Evolutionary conservation across 2,797 vertebrate species (phyloP), one percentile per base, ranked within the genome.

Genomic region (Pipistrellus pygmaeus): DNA sequence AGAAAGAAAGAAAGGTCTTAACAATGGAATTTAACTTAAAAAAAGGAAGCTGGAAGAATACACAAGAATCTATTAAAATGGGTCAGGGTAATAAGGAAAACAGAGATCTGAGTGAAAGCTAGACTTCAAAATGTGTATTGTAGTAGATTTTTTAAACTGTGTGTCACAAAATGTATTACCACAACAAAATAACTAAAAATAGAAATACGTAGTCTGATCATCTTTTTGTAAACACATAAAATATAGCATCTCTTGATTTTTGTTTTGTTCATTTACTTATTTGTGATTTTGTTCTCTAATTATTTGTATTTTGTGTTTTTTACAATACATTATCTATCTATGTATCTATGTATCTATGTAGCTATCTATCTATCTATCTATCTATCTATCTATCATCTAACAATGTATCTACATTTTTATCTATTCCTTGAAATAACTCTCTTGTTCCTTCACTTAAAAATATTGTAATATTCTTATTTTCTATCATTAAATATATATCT

Each of bases 161-260:
- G 15, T 51, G 46, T 53, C 21, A 66, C 53, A 89, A 53, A 30
- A 8, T 88, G 8, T 60, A 7, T 66, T 83, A 13, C 27, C 62
- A 68, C 10, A 81, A n/a, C 30, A 88, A 88, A 91, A 82, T 57
- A 66, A 73, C 15, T 72, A n/a, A 93, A 76, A 20, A 44, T 51
- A 93, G 35, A 87, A 91, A 69, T 21, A 21, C 1, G 25, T 30
- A 53, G 20, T 10, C 77, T 14, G 13, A 35, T 68, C 27, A 48
- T 13, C 71, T 82, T 95, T 83, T 73, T 27, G 3, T 85, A 83
- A 88, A 20, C 14, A 32, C 11, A 75, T 44, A 72, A 46, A 77
- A 53, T 23, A 46, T 27, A 78, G 53, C 11, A 8, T 60, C 30
- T 17, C 6, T 83, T 72, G 32, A 78, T 38, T 80, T 90, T 88